Evolutionary conservation across 92 coral and sea anemone species (phyloP), one percentile per base, ranked within the genome.

Genomic region (Ricordea florida): DNA sequence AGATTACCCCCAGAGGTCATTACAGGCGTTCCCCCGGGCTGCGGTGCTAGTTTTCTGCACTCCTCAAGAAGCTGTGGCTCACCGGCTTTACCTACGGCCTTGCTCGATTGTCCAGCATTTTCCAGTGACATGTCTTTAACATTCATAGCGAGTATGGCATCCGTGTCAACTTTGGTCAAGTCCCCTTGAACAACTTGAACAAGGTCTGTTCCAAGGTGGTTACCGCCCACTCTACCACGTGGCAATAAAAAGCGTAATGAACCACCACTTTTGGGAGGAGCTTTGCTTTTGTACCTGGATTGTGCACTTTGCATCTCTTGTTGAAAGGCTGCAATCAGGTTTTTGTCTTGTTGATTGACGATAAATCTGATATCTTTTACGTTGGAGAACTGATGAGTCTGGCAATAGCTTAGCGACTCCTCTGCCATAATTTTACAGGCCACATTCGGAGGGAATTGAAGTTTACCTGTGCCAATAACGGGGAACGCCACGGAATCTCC

Each of bases 351-450:
- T 23, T 47, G 23, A 56, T 62, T 85, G 13, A 92, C 81, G 9
- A 92, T 92, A 51, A 89, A 89, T 10, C 92, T 86, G 31, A 92
- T 66, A 22, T 89, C 94, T 14, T 41, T 78, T 17, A 92, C 30
- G 10, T 52, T 29, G 15, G 80, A 32, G 14, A 43, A 33, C 2
- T 70, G 79, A 38, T 57, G 21, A 4, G 62, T 63, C 26, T 64
- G 62, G 40, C 59, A 73, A 41, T 73, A 76, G 25, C 48, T 56
- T 27, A 70, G 30, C 7, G 78, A 78, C 62, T 89, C 94, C 28
- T 74, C 87, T 6, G 78, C 33, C 81, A 85, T 83, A 7, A 83
- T 47, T 55, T 58, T 85, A 6, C 78, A 74, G 26, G 93, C 88
- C 9, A 24, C 55, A 62, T 60, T 53, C 22, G 41, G 80, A 5